phyloP scores from a whole-genome alignment of 2,888 invertebrate genomes.

The Temnothorax ravouxi region DNA sequence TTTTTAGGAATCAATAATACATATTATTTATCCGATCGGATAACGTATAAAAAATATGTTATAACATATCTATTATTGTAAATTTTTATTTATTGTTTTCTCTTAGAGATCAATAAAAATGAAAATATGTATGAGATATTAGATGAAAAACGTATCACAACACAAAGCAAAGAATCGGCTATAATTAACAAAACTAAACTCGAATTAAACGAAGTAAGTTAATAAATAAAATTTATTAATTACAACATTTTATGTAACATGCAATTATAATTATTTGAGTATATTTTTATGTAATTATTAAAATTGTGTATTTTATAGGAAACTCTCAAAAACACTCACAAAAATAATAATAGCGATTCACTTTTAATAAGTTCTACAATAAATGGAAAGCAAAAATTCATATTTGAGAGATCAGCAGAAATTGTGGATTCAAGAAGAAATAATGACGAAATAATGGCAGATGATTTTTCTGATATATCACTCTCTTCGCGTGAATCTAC shows the following conservation, averaged over 20 bases:
- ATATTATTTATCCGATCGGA: not conserved
- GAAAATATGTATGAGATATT: not conserved
- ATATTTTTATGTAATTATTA: conserved; percentile 1
- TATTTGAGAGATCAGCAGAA: conserved; percentile 37
- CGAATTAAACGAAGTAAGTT: conserved; percentile 13
- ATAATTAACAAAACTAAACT: not conserved
- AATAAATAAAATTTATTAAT: not conserved
- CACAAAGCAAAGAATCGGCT: not conserved
- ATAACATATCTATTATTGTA: not conserved
- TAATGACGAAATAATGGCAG: not conserved
- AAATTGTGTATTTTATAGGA: conserved; percentile 26
- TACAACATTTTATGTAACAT: not conserved
- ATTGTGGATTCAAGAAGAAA: not conserved
- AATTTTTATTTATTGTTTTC: conserved; percentile 10
- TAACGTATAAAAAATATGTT: not conserved
- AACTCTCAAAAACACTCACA: not conserved
- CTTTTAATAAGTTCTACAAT: not conserved
- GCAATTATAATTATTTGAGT: not conserved
- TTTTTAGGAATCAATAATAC: not conserved
- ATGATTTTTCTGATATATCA: not conserved
- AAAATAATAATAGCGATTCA: not conserved
- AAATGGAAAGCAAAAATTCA: not conserved
- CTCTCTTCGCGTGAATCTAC: not conserved
- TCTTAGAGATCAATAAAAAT: not conserved
- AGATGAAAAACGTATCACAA: not conserved